These are phyloP conservation scores for Cyprinodon brontotheroides DNA, from an alignment of 2,113 vertebrate species.

Conservation along the genomic window DNA sequence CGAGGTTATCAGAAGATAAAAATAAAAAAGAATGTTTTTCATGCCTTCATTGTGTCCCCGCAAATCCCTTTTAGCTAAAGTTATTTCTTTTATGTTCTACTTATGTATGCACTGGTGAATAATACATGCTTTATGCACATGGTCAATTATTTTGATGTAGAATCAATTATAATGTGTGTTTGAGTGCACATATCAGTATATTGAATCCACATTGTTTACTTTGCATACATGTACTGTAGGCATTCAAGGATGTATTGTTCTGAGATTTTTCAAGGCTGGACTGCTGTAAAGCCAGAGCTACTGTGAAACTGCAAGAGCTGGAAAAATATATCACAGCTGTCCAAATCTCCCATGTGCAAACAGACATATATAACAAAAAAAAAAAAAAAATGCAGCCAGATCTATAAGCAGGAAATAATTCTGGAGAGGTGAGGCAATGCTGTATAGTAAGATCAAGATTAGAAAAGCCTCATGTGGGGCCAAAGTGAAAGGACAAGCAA, in stretches of 20 bases:
- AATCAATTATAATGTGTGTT: conserved; percentile 2
- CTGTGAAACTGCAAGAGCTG: conserved; percentile 50
- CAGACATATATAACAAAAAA: conserved; percentile 66
- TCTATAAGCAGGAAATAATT: conserved; percentile 37
- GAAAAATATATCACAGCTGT: conserved; percentile 74
- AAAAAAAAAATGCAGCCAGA: conserved; percentile 51
- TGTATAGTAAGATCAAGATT: conserved; percentile 53
- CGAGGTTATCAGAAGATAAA: conserved; percentile 35
- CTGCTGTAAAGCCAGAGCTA: conserved; percentile 58
- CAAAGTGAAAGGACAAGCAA: conserved; percentile 50
- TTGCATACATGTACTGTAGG: conserved; percentile 36
- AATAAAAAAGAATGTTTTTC: neutral
- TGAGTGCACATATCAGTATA: conserved; percentile 26
- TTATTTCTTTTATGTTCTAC: neutral
- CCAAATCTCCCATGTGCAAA: conserved; percentile 72
- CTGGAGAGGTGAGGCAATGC: conserved; percentile 46
- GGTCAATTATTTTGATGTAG: conserved; percentile 22
- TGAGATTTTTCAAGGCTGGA: conserved; percentile 64
- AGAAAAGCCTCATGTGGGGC: conserved; percentile 42
- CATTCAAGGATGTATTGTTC: conserved; percentile 67
- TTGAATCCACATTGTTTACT: conserved; percentile 13
- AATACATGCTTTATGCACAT: conserved; percentile 6
- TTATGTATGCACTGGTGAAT: conserved; percentile 11
- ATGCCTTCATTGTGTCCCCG: neutral
- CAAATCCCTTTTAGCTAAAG: neutral